Conservation (phyloP, 2,113 vertebrate species). For the Petroica traversi region DNA sequence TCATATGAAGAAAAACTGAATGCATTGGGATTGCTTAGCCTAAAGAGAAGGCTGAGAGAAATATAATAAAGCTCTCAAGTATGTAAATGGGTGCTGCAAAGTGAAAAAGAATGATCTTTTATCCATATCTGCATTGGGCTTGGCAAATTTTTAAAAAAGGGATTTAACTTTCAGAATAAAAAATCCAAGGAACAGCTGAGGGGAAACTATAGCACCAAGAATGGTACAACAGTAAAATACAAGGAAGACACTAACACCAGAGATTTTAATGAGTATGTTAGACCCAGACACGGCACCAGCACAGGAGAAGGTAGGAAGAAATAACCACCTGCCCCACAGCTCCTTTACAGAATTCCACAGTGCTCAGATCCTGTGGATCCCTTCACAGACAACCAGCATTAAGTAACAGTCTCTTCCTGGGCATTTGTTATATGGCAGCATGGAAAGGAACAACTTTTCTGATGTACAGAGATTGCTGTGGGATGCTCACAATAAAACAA, state of each 20-base stretch:
- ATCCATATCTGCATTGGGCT: neutral
- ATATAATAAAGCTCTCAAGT: neutral
- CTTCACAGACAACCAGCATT: neutral
- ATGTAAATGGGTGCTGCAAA: neutral
- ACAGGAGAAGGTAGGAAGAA: neutral
- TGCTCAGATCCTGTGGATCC: neutral
- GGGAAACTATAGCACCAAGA: neutral
- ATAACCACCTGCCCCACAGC: neutral
- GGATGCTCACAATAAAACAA: fast-evolving
- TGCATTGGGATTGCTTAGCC: neutral
- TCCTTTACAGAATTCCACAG: neutral
- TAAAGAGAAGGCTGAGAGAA: neutral
- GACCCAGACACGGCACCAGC: neutral
- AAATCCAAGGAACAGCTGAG: neutral
- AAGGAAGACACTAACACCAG: neutral
- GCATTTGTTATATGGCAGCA: neutral
- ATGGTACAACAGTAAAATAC: neutral
- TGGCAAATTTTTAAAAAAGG: neutral
- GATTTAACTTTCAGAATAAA: neutral
- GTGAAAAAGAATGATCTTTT: neutral
- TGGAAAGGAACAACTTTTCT: neutral
- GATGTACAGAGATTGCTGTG: neutral
- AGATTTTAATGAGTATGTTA: neutral
- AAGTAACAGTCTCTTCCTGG: neutral
- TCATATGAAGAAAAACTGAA: neutral